These are phyloP conservation scores for Bos taurus DNA, from an alignment of 2,113 vertebrate species.

Conservation along the genomic window DNA sequence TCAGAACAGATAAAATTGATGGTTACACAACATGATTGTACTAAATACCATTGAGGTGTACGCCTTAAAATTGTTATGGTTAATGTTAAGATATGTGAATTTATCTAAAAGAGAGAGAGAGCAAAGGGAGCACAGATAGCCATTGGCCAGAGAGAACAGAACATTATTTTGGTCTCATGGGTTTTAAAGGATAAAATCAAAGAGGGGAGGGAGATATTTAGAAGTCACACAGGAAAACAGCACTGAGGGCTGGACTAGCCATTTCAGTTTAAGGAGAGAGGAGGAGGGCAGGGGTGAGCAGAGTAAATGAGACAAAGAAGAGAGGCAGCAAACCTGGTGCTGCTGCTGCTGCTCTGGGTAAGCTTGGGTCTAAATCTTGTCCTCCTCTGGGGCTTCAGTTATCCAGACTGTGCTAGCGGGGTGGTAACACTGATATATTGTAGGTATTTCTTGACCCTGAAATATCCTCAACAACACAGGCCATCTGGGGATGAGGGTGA, in stretches of 20 bases:
- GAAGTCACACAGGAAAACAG: neutral
- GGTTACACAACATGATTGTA: neutral
- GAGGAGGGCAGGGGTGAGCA: too few relatives aligned
- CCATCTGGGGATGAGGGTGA: neutral
- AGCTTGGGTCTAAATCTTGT: neutral
- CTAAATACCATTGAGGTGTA: neutral
- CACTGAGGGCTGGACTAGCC: neutral
- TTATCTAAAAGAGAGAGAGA: neutral
- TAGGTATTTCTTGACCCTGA: neutral
- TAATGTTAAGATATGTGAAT: neutral
- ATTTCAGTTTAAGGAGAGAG: neutral
- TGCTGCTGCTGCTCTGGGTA: neutral
- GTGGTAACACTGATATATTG: neutral
- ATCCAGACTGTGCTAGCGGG: neutral
- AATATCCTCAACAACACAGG: neutral
- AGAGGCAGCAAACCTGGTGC: neutral
- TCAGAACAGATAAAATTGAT: neutral
- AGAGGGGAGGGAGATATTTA: neutral
- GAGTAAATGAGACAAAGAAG: too few relatives aligned
- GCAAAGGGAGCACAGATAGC: neutral
- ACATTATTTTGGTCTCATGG: neutral
- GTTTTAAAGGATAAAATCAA: neutral
- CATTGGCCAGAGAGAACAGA: neutral
- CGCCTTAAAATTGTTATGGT: neutral
- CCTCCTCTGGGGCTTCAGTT: neutral